Conservation (phyloP, 2,797 vertebrate species). For the Coranthus polyacanthus region DNA sequence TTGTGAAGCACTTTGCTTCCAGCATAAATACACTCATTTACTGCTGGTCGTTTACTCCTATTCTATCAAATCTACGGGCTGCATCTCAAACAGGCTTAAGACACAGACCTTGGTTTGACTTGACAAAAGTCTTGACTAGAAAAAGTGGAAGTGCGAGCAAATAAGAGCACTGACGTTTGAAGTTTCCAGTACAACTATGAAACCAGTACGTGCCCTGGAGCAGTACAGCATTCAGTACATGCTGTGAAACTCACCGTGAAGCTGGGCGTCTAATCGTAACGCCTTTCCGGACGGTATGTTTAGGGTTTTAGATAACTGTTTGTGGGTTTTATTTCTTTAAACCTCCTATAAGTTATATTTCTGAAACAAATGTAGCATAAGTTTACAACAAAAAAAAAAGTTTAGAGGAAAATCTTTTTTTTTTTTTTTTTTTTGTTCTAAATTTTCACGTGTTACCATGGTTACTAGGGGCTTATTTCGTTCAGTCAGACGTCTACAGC, state of each 20-base stretch:
- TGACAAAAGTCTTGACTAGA: constrained; percentile 7
- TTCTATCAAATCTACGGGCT: no score
- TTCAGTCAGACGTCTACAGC: constrained; percentile 3
- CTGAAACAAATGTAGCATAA: background rate
- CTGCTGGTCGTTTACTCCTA: no score
- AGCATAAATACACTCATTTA: constrained; percentile 17
- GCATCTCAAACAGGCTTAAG: background rate
- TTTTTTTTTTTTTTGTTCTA: background rate
- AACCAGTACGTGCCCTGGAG: background rate
- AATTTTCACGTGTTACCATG: background rate
- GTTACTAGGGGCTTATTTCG: background rate
- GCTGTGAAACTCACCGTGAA: no score
- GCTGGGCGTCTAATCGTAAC: no score
- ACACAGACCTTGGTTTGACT: constrained; percentile 1
- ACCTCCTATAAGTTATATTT: no score
- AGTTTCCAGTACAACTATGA: background rate
- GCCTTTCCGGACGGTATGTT: no score
- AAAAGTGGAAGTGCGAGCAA: constrained; percentile 3
- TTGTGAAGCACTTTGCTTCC: constrained; percentile 26
- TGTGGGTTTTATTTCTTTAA: no score
- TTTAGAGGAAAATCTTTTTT: background rate
- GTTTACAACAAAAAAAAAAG: background rate
- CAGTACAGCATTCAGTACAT: constrained; percentile 1
- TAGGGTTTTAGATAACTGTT: no score
- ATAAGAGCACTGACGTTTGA: background rate